phyloP scores from a whole-genome alignment of 2,113 vertebrate species.

The Syngnathus floridae region DNA sequence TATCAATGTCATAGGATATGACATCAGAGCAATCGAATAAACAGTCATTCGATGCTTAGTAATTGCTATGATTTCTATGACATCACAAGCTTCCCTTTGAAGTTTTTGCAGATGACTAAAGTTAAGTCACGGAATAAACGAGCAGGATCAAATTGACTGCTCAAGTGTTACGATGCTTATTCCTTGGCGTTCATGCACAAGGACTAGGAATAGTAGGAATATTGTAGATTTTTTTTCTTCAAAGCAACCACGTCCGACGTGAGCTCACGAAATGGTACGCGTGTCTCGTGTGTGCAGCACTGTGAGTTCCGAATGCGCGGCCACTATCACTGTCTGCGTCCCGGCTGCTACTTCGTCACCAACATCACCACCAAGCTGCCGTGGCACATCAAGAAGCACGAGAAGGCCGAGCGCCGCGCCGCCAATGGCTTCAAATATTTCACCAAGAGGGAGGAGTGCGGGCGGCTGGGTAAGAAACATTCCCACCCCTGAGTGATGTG shows the following conservation, averaged over 20 bases:
- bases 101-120: neutral
- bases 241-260: neutral
- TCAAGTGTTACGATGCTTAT: neutral
- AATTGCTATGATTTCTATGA: neutral
- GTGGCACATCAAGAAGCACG: constrained; percentile 97
- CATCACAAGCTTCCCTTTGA: neutral
- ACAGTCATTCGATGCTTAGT: neutral
- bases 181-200: neutral
- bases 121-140: too few relatives aligned
- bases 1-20: neutral
- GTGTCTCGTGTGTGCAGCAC: constrained; percentile 72
- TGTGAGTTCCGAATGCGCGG: constrained; percentile 98
- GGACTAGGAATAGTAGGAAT: neutral
- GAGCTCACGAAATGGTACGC: neutral
- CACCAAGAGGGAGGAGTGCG: constrained; percentile 95
- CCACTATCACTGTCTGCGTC: constrained; percentile 95
- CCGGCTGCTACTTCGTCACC: constrained; percentile 92
- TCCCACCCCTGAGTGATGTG: neutral
- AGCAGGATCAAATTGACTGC: neutral
- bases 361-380: constrained; percentile 99
- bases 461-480: constrained; percentile 78
- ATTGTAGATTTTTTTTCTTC: neutral
- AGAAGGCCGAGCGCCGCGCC: constrained; percentile 93
- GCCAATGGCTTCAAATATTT: constrained; percentile 99
- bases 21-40: neutral